phyloP scores from a whole-genome alignment of 2,113 vertebrate species.

The Urocitellus parryii region DNA sequence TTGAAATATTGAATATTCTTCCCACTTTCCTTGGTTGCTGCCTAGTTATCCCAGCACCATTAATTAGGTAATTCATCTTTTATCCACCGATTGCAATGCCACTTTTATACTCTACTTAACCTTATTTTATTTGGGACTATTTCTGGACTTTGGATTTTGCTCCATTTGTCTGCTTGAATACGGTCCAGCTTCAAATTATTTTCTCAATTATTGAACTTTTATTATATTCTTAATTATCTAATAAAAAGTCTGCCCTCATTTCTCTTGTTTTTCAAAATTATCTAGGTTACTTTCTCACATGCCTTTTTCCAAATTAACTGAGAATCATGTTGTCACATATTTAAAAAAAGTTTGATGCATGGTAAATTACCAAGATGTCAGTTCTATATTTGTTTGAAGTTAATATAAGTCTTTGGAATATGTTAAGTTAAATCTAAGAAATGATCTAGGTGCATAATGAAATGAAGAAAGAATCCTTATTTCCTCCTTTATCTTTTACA shows the following conservation, averaged over 20 bases:
- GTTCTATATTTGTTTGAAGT: background rate
- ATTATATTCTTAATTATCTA: background rate
- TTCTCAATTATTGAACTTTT: conserved; percentile 22
- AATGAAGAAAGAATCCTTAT: background rate
- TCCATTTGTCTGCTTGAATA: background rate
- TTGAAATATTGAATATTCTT: background rate
- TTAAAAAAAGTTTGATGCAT: background rate
- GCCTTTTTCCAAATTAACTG: background rate
- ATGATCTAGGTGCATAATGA: background rate
- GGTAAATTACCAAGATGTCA: background rate
- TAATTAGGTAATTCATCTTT: conserved; percentile 2
- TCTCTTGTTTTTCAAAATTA: conserved; percentile 30
- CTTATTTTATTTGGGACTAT: conserved; percentile 34
- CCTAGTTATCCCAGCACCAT: background rate
- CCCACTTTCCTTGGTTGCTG: background rate
- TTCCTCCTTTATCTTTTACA: conserved; percentile 44
- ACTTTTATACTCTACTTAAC: background rate
- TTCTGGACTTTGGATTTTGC: background rate
- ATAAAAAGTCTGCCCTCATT: background rate
- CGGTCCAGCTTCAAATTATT: background rate
- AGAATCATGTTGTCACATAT: background rate
- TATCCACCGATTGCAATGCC: background rate
- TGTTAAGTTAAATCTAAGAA: background rate
- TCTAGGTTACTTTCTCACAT: background rate
- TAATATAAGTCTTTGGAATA: background rate